These are phyloP conservation scores for Nicator chloris DNA, from an alignment of 2,113 vertebrate genomes.

Conservation along the genomic window DNA sequence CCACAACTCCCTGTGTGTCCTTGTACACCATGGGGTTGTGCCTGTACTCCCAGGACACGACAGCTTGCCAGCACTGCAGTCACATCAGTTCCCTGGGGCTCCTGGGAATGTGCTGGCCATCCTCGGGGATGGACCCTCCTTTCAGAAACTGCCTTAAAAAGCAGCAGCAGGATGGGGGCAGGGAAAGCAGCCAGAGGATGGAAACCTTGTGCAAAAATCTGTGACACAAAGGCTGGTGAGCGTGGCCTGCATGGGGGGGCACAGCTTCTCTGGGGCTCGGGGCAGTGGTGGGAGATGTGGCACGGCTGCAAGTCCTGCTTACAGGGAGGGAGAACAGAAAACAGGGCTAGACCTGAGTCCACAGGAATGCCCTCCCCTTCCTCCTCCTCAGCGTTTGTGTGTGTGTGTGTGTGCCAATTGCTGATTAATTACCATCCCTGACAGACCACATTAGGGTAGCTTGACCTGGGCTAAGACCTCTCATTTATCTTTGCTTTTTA, in stretches of 20 bases:
- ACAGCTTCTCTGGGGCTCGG: fast-evolving
- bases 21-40: fast-evolving
- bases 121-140: background rate
- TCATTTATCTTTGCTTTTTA: background rate
- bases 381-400: background rate
- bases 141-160: background rate
- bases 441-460: background rate
- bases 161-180: background rate
- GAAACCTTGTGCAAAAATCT: background rate
- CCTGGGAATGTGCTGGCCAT: background rate
- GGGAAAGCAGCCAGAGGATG: background rate
- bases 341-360: background rate
- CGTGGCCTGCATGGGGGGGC: fast-evolving
- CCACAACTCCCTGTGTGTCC: fast-evolving
- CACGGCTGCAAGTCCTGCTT: background rate
- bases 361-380: background rate
- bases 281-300: background rate
- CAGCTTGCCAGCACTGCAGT: background rate
- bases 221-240: background rate
- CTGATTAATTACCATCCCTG: background rate
- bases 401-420: background rate
- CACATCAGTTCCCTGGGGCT: background rate
- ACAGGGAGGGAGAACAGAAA: background rate
- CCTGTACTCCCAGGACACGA: fast-evolving
- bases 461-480: background rate